Conservation (phyloP, 1,140 invertebrate species). For the Plectus sambesii region DNA sequence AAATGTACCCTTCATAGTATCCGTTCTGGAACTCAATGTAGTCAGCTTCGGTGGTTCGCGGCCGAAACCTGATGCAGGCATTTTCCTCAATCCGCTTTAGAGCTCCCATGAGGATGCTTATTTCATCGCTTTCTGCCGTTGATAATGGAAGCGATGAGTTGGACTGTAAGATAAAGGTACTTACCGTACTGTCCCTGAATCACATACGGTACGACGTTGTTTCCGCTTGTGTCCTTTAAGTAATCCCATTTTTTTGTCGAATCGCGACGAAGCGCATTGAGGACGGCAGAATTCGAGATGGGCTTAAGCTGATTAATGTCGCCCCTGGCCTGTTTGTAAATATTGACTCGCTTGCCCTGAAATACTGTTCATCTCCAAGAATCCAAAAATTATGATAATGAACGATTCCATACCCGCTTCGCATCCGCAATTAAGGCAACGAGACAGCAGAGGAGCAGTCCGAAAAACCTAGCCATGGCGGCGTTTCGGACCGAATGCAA, state of each 20-base stretch:
- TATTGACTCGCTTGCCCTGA: too few species aligned
- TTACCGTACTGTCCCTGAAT: slow-evolving; percentile 20
- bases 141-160: slow-evolving; percentile 1
- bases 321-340: too few species aligned
- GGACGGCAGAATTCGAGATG: too few species aligned
- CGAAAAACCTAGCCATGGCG: too few species aligned
- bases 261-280: slow-evolving; percentile 19
- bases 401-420: too few species aligned
- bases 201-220: slow-evolving; percentile 19
- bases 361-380: too few species aligned
- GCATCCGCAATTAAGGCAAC: too few species aligned
- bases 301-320: too few species aligned
- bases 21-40: slow-evolving; percentile 21
- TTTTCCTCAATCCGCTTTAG: slow-evolving; percentile 20
- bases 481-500: too few species aligned
- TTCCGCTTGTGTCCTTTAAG: slow-evolving; percentile 13
- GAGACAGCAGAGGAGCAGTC: too few species aligned
- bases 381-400: too few species aligned
- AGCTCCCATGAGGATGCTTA: slow-evolving; percentile 12
- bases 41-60: slow-evolving; percentile 13
- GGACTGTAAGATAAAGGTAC: slow-evolving; percentile 6
- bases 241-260: slow-evolving; percentile 21
- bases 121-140: slow-evolving; percentile 16
- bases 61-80: slow-evolving; percentile 19
- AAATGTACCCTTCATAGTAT: slow-evolving; percentile 21